phyloP scores from a whole-genome alignment of 2,888 invertebrate genomes.

The Nebria brevicollis region DNA sequence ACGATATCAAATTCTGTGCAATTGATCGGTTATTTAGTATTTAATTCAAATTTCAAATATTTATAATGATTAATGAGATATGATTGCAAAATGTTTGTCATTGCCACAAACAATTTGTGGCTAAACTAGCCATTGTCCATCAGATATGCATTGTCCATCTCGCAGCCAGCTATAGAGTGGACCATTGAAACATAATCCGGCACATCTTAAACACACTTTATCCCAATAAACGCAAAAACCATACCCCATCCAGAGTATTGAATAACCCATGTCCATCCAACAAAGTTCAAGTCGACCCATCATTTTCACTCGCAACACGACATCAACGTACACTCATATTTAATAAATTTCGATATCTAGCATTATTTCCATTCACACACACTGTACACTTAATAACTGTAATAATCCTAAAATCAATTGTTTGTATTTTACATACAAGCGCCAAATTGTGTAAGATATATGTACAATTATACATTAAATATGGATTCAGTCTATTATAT shows the following conservation, averaged over 20 bases:
- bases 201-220: neutral
- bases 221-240: conserved; percentile 1
- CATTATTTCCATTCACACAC: too few species aligned
- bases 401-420: too few species aligned
- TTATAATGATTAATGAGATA: neutral
- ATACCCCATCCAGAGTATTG: neutral
- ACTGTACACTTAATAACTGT: too few species aligned
- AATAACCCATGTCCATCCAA: neutral
- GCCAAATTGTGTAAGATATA: too few species aligned
- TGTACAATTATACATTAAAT: too few species aligned
- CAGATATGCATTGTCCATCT: neutral
- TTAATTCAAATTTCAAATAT: neutral
- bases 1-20: too few species aligned
- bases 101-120: neutral
- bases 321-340: neutral
- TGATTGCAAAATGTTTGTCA: neutral
- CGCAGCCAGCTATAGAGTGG: neutral
- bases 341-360: neutral
- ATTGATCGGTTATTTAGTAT: neutral
- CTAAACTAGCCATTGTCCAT: neutral
- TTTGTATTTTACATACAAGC: too few species aligned
- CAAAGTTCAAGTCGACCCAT: neutral
- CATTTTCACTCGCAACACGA: neutral
- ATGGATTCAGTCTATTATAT: too few species aligned
- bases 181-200: neutral